These are phyloP conservation scores for Lordiphosa mommai DNA, from an alignment of 1,140 invertebrate genomes.

Conservation along the genomic window DNA sequence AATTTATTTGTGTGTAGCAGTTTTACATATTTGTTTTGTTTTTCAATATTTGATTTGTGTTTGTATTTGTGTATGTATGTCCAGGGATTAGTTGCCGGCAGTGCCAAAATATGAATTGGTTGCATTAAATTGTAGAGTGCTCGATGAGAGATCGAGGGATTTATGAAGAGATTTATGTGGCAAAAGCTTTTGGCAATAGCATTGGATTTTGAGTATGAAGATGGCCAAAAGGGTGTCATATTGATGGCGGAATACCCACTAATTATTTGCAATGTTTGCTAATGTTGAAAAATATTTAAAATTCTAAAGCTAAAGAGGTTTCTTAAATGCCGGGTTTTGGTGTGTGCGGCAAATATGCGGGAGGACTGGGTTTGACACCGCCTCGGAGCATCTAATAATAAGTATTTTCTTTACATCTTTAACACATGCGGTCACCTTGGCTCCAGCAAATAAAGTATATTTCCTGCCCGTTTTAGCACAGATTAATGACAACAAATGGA, in stretches of 20 bases:
- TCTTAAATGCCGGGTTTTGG: too few species aligned
- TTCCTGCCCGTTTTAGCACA: too few species aligned
- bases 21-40: constrained; percentile 33
- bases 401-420: too few species aligned
- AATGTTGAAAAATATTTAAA: too few species aligned
- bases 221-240: background rate
- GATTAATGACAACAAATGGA: too few species aligned
- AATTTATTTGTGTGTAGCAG: constrained; percentile 37
- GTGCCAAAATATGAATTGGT: constrained; percentile 57
- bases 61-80: constrained; percentile 10
- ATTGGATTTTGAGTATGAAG: background rate
- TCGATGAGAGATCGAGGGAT: constrained; percentile 23
- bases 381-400: too few species aligned
- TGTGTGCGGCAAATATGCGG: too few species aligned
- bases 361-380: too few species aligned
- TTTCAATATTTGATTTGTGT: constrained; percentile 44
- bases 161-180: constrained; percentile 26
- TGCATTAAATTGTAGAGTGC: constrained; percentile 33
- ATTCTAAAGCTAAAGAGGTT: too few species aligned
- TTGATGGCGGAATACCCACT: background rate
- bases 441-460: too few species aligned
- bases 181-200: constrained; percentile 2
- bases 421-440: too few species aligned
- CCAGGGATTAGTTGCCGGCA: constrained; percentile 45
- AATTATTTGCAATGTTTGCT: background rate